Base-by-base conservation (phyloP, 2,888 invertebrate species). In the Scaptomyza cyrtandrae region DNA sequence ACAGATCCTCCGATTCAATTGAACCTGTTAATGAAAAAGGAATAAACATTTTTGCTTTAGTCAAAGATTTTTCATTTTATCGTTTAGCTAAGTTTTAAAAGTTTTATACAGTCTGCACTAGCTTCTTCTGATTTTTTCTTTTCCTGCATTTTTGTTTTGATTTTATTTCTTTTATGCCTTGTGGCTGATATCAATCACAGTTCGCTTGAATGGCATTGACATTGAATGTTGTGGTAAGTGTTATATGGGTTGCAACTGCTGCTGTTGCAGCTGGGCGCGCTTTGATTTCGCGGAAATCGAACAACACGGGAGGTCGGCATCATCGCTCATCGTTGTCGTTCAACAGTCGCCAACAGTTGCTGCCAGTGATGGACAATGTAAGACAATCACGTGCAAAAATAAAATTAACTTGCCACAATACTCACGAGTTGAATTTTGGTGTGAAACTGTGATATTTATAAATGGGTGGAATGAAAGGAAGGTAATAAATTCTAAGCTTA, bases 1-100 rank as follows among this genome's bases (percentile, higher is more conserved):
- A 95, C 67, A 96, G 92, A 91, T 96, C 96, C 92, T 96, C 96
- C 86, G 96, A 95, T 89, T 96, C 95, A 91, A 96, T 93, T 85
- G 96, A 95, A 93, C 96, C 96, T 96, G 93, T 39, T 94, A 78
- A 27, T 16, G 10, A 5, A 16, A 44, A 39, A 19, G 13, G 9
- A 37, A 19, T 19, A 14, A n/a, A 5, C 5, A 16, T n/a, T 49
- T 11, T n/a, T 13, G n/a, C 54, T 39, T n/a, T 33, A 53, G 59
- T 39, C 46, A 19, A 19, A 19, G 19, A 19, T 19, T 19, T 19
- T 19, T 19, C 19, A 2, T 19, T 19, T 19, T 19, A 19, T 19
- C 19, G 39, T 29, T 46, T 43, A 37, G 70, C 54, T 62, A 13
- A 45, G 49, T 41, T 48, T 43, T 35, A 16, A 53, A 45, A 37